These are phyloP conservation scores for Catharus fuscescens DNA, from an alignment of 2,113 vertebrate genomes.

Conservation along the genomic window DNA sequence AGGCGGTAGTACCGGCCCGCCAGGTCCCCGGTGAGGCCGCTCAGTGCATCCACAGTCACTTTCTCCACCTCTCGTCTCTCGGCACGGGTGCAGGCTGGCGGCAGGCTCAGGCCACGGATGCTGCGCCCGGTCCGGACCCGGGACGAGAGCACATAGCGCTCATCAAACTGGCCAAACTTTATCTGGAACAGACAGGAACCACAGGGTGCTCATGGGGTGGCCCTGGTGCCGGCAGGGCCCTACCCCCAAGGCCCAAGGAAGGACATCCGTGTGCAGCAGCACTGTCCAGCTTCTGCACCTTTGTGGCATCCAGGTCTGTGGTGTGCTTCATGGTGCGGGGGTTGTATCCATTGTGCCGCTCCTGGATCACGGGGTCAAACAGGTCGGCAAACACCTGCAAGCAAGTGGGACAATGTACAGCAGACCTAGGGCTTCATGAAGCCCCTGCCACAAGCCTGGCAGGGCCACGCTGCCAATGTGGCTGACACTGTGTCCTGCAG, in stretches of 20 bases:
- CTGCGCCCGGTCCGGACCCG: conserved; percentile 89
- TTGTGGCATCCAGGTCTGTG: conserved; percentile 90
- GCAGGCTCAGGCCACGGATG: conserved; percentile 83
- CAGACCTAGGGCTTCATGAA: not conserved
- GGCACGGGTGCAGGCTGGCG: conserved; percentile 80
- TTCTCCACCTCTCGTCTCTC: conserved; percentile 84
- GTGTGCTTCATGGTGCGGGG: conserved; percentile 88
- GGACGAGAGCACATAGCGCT: conserved; percentile 94
- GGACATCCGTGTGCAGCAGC: accelerated
- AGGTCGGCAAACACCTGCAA: conserved; percentile 91
- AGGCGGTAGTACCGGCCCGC: conserved; percentile 82
- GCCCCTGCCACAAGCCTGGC: not conserved
- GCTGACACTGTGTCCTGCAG: not conserved
- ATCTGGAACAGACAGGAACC: conserved; percentile 57
- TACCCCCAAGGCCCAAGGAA: not conserved
- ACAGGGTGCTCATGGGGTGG: accelerated
- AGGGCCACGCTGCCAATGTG: not conserved
- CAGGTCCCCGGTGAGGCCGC: conserved; percentile 78
- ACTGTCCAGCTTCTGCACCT: conserved; percentile 70
- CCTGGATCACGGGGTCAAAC: conserved; percentile 90
- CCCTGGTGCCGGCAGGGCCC: not conserved
- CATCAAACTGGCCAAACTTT: conserved; percentile 88
- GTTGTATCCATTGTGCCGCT: conserved; percentile 95
- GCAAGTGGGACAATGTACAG: not conserved
- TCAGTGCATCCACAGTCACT: conserved; percentile 75